Evolutionary conservation across 2,113 vertebrate species (phyloP).

Genomic region (Coturnix japonica): DNA sequence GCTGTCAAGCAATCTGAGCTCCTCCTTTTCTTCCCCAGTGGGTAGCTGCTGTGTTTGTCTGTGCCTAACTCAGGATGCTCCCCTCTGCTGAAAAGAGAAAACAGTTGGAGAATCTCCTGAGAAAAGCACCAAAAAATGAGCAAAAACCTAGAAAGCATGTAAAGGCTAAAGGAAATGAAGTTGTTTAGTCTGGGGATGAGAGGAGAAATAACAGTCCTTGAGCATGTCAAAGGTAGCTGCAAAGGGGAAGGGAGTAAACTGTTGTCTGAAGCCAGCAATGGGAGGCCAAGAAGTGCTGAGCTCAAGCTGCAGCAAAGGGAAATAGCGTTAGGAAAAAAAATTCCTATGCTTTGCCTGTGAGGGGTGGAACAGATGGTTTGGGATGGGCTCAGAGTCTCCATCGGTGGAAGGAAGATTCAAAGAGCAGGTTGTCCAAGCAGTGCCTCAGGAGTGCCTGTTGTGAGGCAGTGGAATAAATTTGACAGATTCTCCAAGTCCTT

Average conservation of each 20-base stretch:
- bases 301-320: not conserved
- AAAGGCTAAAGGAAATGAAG: not conserved
- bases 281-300: constrained; percentile 22
- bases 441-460: not conserved
- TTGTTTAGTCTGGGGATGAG: not conserved
- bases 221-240: not conserved
- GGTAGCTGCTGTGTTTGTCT: not conserved
- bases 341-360: not conserved
- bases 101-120: not conserved
- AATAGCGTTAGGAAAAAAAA: constrained; percentile 14
- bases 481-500: constrained; percentile 22
- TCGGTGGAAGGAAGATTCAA: constrained; percentile 11
- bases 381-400: constrained; percentile 22
- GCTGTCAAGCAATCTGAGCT: not conserved
- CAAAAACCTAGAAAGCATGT: not conserved
- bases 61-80: not conserved
- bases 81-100: not conserved
- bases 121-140: not conserved
- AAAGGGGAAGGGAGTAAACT: not conserved
- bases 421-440: not conserved
- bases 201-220: not conserved
- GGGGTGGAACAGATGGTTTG: not conserved
- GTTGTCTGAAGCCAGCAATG: not conserved
- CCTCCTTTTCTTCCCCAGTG: not conserved
- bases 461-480: constrained; percentile 48